Evolutionary conservation across 2,888 invertebrate genomes (phyloP).

Genomic region (Harmothoe impar): DNA sequence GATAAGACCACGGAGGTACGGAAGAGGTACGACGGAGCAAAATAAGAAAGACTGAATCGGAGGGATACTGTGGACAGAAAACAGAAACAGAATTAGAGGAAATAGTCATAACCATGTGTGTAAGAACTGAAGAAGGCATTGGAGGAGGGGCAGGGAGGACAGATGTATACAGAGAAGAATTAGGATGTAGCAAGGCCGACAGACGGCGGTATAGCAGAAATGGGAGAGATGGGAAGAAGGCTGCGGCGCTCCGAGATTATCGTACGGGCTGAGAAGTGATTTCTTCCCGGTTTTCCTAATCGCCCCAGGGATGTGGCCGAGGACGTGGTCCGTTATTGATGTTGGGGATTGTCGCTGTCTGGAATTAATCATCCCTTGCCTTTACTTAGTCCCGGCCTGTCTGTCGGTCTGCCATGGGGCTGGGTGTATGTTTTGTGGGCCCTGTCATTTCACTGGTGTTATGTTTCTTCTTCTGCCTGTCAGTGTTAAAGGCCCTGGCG

Average conservation of each 20-base stretch:
- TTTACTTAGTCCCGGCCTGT: neutral
- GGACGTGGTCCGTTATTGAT: slow-evolving; percentile 14
- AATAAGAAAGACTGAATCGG: neutral
- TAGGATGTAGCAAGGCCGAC: neutral
- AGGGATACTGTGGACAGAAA: too few relatives aligned
- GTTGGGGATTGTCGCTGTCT: neutral
- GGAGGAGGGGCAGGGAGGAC: neutral
- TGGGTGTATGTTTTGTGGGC: neutral
- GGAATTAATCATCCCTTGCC: neutral
- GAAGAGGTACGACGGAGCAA: neutral
- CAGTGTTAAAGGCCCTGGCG: neutral
- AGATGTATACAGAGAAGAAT: neutral
- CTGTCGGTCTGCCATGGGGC: neutral
- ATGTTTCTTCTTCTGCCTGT: neutral
- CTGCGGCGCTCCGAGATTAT: neutral
- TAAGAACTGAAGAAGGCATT: neutral
- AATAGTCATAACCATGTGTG: too few relatives aligned
- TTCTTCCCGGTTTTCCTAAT: neutral
- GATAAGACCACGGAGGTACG: neutral
- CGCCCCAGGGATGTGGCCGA: slow-evolving; percentile 9
- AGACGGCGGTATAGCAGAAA: neutral
- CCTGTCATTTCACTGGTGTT: slow-evolving; percentile 20
- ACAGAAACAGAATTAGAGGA: too few relatives aligned
- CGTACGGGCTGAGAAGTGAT: neutral
- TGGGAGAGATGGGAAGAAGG: neutral